Evolutionary conservation across 2,113 vertebrate genomes (phyloP), one percentile per base, ranked within the genome.

Genomic region (Tiliqua scincoides): DNA sequence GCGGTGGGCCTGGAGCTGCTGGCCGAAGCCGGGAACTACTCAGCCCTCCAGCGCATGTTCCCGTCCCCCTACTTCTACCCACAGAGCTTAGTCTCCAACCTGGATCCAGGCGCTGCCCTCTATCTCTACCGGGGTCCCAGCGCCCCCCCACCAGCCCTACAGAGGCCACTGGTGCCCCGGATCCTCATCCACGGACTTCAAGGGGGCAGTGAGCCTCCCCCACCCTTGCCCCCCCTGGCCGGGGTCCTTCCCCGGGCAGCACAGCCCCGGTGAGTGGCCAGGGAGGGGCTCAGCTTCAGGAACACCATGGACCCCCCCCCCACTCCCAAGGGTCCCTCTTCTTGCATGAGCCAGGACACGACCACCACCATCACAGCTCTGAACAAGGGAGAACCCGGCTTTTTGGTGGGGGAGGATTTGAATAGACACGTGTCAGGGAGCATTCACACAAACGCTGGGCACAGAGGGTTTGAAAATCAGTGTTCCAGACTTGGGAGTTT

Each of bases 11-110:
- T 99, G 81, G 98, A 99, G 95, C 96, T 99, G 80, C 95, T 99
- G 95, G 98, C 99, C 2, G 98, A 99, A 89, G 98, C 99, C 0
- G 98, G 99, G 61, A 99, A 99, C 94, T 99, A 99, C 86, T 99
- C 98, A 0, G 98, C 99, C 48, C 97, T 99, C 1, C 99, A 99
- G 96, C 96, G 99, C 94, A 99, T 99, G 98, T 99, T 99, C 95
- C 99, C 98, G 70, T 98, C 98, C 83, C 98, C 98, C 80, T 99
- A 99, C 88, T 99, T 99, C 97, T 99, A 99, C 95, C 98, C 98
- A 62, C 99, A 99, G 93, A 98, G 98, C 80, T 93, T 99, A 78
- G 97, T 99, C 82, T 99, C 99, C 93, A 99, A 98, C 94, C 95
- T 99, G 96, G 98, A 99, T 91, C 99, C 99, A 5, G 97, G 98